Evolutionary conservation across 2,113 vertebrate genomes (phyloP), one percentile per base, ranked within the genome.

Genomic region (Miniopterus natalensis): DNA sequence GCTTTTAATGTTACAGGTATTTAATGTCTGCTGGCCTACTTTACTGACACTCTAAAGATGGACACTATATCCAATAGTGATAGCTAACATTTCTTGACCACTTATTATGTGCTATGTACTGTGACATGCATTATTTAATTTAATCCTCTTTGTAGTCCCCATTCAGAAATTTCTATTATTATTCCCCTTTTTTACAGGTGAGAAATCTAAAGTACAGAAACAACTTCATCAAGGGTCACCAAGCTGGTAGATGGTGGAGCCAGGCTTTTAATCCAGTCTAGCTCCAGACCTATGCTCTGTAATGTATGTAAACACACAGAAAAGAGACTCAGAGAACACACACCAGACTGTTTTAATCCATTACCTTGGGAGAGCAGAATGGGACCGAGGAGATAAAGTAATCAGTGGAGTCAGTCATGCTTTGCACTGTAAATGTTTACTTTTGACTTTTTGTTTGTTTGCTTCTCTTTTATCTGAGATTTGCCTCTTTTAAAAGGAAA

Each of bases 161-260:
- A 55, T 65, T 59, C 68, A 77, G 59, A 95, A 88, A 29, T 23
- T 61, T 63, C 45, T 68, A 55, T 92, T 88, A 73, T 53, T 66
- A 59, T 93, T 68, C 42, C 11, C 25, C 20, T 21, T 91, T 21
- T 91, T 85, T 31, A 85, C 5, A 93, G 45, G 23, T 45, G 40
- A 84, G n/a, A 53, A 84, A 74, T 17, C 20, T 66, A 79, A 91
- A 74, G 18, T 79, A 75, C 14, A 80, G 18, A 94, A 88, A 84
- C 42, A 87, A 47, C 4, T 65, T 68, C 6, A 25, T 75, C 14
- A 23, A 79, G 66, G 20, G 14, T 88, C 53, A 91, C n/a, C 8
- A 59, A 77, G 45, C 15, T 87, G 42, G 14, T 66, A 63, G 74
- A 73, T 40, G 3, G n/a, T 75, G 12, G 51, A 85, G n/a, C 47